Conservation (phyloP, 2,113 vertebrate genomes). For the Hippocampus zosterae region DNA sequence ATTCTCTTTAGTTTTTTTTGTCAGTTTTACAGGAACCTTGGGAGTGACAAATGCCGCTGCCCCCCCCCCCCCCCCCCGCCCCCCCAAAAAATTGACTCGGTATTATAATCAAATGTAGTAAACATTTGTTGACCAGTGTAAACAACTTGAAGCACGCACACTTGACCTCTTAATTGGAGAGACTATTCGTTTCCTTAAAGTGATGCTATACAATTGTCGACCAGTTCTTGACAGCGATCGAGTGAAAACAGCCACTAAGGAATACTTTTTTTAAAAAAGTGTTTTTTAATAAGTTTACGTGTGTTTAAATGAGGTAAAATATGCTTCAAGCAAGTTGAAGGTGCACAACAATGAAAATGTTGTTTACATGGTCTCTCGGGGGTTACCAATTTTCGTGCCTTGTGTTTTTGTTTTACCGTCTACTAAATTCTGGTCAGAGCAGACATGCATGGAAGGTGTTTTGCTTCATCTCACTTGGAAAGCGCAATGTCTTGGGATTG, state of each 20-base stretch:
- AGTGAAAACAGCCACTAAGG: background rate
- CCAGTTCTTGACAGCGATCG: no score
- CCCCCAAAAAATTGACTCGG: no score
- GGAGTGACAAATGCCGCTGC: background rate
- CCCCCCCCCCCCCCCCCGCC: no score
- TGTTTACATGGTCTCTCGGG: background rate
- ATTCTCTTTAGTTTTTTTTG: background rate
- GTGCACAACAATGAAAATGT: no score
- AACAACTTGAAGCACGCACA: no score
- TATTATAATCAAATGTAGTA: no score
- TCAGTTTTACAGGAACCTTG: no score
- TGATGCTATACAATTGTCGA: no score
- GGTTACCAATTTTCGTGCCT: background rate
- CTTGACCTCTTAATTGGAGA: no score
- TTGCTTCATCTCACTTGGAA: slow-evolving; percentile 34
- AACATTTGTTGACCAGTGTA: no score
- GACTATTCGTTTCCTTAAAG: no score
- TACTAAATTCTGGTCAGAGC: background rate
- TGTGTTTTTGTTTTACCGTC: background rate
- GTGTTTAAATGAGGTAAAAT: background rate
- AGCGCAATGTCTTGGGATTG: slow-evolving; percentile 52
- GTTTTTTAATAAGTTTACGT: background rate
- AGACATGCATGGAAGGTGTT: slow-evolving; percentile 7
- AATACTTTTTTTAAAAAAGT: background rate
- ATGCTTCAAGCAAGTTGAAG: background rate